These are phyloP conservation scores for Phylloscopus whistleri DNA, from an alignment of 2,113 vertebrate genomes.

Conservation along the genomic window DNA sequence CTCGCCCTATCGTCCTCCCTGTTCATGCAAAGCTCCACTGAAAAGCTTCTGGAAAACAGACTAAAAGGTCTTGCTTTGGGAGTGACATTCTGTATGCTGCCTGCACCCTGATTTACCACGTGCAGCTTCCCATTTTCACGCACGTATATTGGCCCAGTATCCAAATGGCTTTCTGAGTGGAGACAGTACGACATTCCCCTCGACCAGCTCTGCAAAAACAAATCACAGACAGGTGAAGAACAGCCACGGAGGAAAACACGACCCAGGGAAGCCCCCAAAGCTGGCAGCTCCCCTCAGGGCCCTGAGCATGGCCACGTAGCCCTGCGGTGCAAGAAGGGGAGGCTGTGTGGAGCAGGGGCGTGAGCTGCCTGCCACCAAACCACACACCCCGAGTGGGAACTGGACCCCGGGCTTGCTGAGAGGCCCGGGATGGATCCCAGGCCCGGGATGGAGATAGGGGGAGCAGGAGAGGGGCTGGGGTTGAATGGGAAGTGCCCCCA, in stretches of 20 bases:
- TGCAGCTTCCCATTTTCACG: slow-evolving; percentile 86
- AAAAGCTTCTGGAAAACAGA: slow-evolving; percentile 80
- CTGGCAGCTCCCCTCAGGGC: neutral
- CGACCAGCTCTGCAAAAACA: slow-evolving; percentile 4
- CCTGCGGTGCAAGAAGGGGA: neutral
- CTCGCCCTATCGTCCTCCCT: slow-evolving; percentile 69
- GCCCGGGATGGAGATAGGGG: neutral
- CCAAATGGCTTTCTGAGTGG: slow-evolving; percentile 65
- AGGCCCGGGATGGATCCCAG: neutral
- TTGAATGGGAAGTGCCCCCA: neutral
- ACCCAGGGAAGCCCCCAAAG: neutral
- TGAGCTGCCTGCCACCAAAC: neutral
- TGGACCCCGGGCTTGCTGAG: neutral
- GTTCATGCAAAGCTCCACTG: slow-evolving; percentile 78
- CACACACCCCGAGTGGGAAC: neutral
- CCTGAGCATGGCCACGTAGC: neutral
- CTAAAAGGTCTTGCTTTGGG: slow-evolving; percentile 74
- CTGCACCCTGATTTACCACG: slow-evolving; percentile 70
- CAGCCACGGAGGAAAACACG: neutral
- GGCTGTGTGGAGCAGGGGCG: neutral
- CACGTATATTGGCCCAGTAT: slow-evolving; percentile 80
- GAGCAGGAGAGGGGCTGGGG: neutral
- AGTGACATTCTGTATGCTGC: slow-evolving; percentile 55
- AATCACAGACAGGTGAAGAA: neutral
- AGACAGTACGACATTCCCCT: slow-evolving; percentile 74